Conservation (phyloP, 1,140 invertebrate species). For the Ruditapes philippinarum region DNA sequence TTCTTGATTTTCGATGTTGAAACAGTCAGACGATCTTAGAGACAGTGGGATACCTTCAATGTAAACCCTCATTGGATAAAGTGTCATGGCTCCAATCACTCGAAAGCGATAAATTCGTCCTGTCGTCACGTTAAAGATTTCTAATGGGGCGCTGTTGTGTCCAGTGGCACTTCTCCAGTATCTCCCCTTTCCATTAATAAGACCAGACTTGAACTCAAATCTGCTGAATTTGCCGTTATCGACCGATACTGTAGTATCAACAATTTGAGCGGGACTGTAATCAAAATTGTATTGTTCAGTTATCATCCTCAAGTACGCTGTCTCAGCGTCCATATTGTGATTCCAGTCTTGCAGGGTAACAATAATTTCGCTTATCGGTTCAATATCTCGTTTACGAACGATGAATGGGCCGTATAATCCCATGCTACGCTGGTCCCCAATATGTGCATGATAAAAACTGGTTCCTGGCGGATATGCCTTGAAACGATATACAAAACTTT, state of each 20-base stretch:
- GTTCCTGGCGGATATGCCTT: conserved; percentile 75
- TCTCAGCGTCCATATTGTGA: conserved; percentile 72
- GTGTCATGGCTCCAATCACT: conserved; percentile 53
- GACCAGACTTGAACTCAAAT: conserved; percentile 72
- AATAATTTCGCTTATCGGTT: conserved; percentile 56
- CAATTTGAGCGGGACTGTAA: neutral
- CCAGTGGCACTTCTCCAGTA: conserved; percentile 46
- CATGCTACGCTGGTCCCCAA: conserved; percentile 76
- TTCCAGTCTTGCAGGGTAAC: conserved; percentile 74
- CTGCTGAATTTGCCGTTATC: conserved; percentile 63
- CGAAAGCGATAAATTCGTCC: conserved; percentile 73
- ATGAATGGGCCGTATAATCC: conserved; percentile 77
- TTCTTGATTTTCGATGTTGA: neutral
- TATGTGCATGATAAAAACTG: conserved; percentile 81
- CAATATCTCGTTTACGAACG: conserved; percentile 14
- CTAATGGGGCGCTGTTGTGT: conserved; percentile 75
- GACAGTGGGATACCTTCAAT: neutral
- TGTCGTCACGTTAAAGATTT: conserved; percentile 63
- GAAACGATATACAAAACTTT: conserved; percentile 93
- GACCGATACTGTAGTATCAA: conserved; percentile 27
- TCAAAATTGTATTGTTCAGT: conserved; percentile 57
- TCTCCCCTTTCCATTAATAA: conserved; percentile 80
- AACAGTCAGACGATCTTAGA: conserved; percentile 37
- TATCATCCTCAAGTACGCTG: conserved; percentile 71
- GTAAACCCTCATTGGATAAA: conserved; percentile 56